Conservation (phyloP, 2,113 vertebrate species). For the Cyphomyrus discorhynchus region DNA sequence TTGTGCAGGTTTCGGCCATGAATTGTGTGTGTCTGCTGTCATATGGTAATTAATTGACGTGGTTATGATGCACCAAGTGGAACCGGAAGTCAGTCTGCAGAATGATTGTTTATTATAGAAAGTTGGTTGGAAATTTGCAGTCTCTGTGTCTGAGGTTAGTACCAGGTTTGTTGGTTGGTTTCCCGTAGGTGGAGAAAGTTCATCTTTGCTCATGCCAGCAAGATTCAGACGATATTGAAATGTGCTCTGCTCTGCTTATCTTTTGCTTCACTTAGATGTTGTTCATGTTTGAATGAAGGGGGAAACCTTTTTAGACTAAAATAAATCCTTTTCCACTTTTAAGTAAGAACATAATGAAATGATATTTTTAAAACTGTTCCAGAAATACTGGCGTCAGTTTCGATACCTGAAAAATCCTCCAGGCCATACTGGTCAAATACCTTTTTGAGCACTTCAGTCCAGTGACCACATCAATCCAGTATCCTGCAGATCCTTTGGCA, state of each 20-base stretch:
- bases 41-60: neutral
- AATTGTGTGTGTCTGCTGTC: neutral
- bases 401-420: neutral
- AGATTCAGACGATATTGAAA: neutral
- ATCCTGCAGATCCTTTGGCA: neutral
- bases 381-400: neutral
- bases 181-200: neutral
- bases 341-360: neutral
- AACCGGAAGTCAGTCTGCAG: constrained; percentile 3
- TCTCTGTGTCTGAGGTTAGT: constrained; percentile 6
- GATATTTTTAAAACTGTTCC: neutral
- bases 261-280: neutral
- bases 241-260: neutral
- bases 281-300: neutral
- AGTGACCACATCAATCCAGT: neutral
- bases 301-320: neutral
- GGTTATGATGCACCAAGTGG: neutral
- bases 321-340: neutral
- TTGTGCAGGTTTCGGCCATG: neutral
- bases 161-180: neutral
- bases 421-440: neutral
- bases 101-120: neutral
- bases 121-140: neutral
- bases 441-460: neutral
- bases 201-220: neutral